These are phyloP conservation scores for Eumaeus atala DNA, from an alignment of 1,140 invertebrate genomes.

Conservation along the genomic window DNA sequence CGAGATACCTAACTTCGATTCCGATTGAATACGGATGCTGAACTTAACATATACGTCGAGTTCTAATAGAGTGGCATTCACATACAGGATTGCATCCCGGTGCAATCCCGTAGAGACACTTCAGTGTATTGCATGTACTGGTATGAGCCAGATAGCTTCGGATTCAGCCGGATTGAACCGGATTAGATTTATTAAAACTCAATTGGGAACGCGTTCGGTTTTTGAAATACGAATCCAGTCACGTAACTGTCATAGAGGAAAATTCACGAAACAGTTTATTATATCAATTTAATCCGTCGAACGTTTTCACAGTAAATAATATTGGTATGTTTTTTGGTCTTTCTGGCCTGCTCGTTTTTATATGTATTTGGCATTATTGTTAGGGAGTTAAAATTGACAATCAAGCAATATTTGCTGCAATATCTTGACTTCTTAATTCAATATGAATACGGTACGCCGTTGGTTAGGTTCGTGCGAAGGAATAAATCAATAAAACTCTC, in stretches of 20 bases:
- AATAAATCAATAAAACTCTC: no score
- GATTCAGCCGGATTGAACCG: conserved; percentile 26
- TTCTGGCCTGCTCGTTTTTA: no score
- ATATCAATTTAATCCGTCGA: not conserved
- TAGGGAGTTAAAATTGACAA: no score
- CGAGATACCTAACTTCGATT: conserved; percentile 19
- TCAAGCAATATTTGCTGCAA: no score
- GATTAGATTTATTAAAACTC: conserved; percentile 39
- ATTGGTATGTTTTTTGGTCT: not conserved
- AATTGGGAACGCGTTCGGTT: conserved; percentile 14
- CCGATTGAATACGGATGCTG: conserved; percentile 22
- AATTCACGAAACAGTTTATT: conserved; percentile 6
- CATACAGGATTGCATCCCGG: conserved; percentile 21
- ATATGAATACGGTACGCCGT: no score
- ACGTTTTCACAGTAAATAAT: not conserved
- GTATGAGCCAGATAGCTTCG: conserved; percentile 23
- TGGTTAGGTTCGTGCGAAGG: no score
- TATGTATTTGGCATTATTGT: no score
- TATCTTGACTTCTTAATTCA: no score
- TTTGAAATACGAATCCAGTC: conserved; percentile 14
- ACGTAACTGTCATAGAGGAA: not conserved
- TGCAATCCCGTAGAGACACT: conserved; percentile 27
- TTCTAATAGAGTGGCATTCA: conserved; percentile 33
- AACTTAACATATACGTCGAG: conserved; percentile 29
- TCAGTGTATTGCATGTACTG: conserved; percentile 7